phyloP scores from a whole-genome alignment of 2,113 vertebrate species.

The Cololabis saira region DNA sequence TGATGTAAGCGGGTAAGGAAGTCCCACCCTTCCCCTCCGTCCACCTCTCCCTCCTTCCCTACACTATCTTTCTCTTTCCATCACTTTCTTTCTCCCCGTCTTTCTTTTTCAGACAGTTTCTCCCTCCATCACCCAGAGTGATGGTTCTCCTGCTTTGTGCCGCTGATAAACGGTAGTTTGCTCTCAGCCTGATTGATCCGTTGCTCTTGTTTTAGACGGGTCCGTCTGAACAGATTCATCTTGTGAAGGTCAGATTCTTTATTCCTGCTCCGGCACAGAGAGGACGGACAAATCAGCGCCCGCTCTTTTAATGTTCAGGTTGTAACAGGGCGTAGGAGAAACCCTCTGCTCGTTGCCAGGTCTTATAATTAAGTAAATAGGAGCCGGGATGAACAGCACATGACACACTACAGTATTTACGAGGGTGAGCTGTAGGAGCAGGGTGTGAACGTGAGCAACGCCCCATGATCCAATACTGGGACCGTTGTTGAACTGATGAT shows the following conservation, averaged over 20 bases:
- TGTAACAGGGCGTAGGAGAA: neutral
- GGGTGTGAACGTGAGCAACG: too few species aligned
- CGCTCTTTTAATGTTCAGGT: too few species aligned
- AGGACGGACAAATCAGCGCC: too few species aligned
- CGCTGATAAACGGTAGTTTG: constrained; percentile 35
- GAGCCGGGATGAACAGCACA: neutral
- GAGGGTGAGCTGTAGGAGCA: neutral
- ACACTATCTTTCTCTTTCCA: constrained; percentile 7
- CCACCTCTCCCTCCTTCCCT: neutral
- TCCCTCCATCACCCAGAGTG: constrained; percentile 10
- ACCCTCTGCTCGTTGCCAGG: neutral
- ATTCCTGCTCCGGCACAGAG: constrained; percentile 2
- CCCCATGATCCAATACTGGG: neutral
- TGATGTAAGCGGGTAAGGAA: constrained; percentile 45
- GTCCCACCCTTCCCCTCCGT: constrained; percentile 34
- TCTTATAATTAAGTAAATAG: too few species aligned
- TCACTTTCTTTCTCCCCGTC: neutral
- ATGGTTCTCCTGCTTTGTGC: constrained; percentile 20
- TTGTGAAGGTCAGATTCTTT: constrained; percentile 22
- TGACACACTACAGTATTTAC: neutral
- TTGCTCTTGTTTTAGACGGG: constrained; percentile 11
- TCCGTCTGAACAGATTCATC: constrained; percentile 27
- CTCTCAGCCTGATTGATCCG: constrained; percentile 42
- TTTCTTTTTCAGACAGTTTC: too few species aligned
- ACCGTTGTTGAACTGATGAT: too few species aligned